Evolutionary conservation across 2,888 invertebrate genomes (phyloP), one percentile per base, ranked within the genome.

Genomic region (Mycalesis mineus): DNA sequence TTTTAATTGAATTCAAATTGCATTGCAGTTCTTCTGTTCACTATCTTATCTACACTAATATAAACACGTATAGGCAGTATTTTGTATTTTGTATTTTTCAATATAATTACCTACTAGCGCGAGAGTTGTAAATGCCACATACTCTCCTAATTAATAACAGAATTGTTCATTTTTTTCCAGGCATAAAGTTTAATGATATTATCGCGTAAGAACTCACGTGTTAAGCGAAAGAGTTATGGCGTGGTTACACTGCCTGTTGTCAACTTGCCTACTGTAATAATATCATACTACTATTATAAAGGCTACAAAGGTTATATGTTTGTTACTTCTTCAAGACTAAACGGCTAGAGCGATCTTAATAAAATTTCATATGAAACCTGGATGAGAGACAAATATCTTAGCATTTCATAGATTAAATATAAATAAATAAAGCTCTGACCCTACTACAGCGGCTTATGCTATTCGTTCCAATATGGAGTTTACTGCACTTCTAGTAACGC

Each of bases 111-210:
- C 17, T 45, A 45, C 29, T 47, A 47, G 2, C 22, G 22, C 22
- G 5, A 22, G 5, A 22, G 22, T 4, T 22, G 9, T 15, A 47
- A 33, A 15, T 13, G 14, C 31, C 47, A 14, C 47, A 15, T 47
- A 33, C 31, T 47, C 33, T 31, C 11, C 14, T 47, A 33, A 47
- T 47, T 47, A 47, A 47, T 47, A 47, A 47, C 14, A 15, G 47
- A 14, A 33, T 33, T 33, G 14, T 47, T 0, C 8, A 11, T 47
- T 47, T 47, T 33, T 47, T 47, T 33, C 13, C 9, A 33, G 9
- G 31, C 14, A 15, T 33, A 33, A 47, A 47, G 47, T 33, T 22
- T 31, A 47, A 47, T 31, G 47, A 47, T 47, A 47, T 14, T 33
- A 47, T 47, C 47, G 14, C 31, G 31, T 15, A 33, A 31, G 33